Evolutionary conservation across 2,113 vertebrate genomes (phyloP), one percentile per base, ranked within the genome.

Genomic region (Rhinoderma darwinii): DNA sequence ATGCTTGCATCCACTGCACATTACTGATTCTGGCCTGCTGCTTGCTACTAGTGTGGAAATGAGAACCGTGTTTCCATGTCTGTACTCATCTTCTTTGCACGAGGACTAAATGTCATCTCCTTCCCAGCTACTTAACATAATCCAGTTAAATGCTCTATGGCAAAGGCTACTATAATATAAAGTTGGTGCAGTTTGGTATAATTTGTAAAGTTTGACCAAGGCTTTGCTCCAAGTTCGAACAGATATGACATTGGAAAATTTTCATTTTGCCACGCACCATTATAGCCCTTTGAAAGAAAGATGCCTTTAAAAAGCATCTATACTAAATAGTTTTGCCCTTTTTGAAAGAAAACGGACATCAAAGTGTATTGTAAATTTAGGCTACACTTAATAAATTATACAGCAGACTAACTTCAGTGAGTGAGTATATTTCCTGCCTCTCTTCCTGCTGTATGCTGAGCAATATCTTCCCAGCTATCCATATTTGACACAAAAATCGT

Each of bases 1-100:
- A 22, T 90, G 91, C 91, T 94, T 91, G 91, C 92, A 89, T 91
- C 90, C 90, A 90, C 92, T 90, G 90, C 91, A 91, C 88, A 90
- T 61, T 92, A 87, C 92, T 91, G 90, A 93, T 90, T 92, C 89
- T 89, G 10, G 82, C 92, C 93, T 94, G 92, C 94, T 92, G 94
- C 93, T 95, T 95, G 92, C 94, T 92, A 91, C 92, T 92, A 91
- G 89, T 89, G 89, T 93, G 90, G 90, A 94, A 90, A 90, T 88
- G 88, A 90, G 90, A 91, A 90, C 76, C 86, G 81, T 91, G 84
- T 89, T 90, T 91, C 83, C 66, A 50, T 89, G 89, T 90, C 84
- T 84, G 82, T 89, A 83, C 10, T 85, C 88, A 87, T 85, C 81
- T 86, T 89, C 88, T 82, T 84, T 91, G 86, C 86, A 87, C 86